A percentile compares a stretch with the other conserved stretches of the same genome.
Conservation (phyloP, 2,113 vertebrate genomes). For the Vireo altiloquus region DNA sequence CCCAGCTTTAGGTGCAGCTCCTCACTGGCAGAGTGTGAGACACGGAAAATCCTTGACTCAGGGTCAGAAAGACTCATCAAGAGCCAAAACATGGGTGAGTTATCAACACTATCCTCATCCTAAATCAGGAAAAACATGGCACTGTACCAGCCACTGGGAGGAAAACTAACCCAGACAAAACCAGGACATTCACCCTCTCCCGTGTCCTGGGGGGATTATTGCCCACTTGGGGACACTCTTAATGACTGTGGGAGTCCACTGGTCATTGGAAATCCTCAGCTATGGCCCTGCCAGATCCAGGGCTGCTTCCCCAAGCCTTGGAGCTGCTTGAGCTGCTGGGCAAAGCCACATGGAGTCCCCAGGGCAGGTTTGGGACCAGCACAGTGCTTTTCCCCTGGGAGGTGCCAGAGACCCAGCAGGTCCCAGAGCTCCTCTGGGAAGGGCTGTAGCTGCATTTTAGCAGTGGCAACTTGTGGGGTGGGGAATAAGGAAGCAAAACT, state of each 20-base stretch:
- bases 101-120: background rate
- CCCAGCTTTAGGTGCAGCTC: background rate
- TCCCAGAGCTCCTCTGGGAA: background rate
- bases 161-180: background rate
- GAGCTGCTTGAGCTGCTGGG: background rate
- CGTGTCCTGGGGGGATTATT: fast-evolving
- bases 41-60: background rate
- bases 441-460: background rate
- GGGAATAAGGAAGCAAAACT: background rate
- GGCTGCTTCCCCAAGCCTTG: background rate
- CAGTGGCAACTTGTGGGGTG: fast-evolving
- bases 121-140: background rate
- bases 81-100: background rate
- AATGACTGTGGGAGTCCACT: background rate
- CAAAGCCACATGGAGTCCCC: background rate
- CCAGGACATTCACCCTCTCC: no score
- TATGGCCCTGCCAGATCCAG: background rate
- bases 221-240: no score
- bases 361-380: background rate
- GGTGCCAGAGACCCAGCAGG: background rate
- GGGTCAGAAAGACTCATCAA: background rate
- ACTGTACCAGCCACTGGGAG: no score
- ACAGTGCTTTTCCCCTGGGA: background rate
- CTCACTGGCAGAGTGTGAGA: background rate
- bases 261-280: background rate